Evolutionary conservation across 2,888 invertebrate genomes (phyloP), one percentile per base, ranked within the genome.

Genomic region (Priocnemis perturbator): DNA sequence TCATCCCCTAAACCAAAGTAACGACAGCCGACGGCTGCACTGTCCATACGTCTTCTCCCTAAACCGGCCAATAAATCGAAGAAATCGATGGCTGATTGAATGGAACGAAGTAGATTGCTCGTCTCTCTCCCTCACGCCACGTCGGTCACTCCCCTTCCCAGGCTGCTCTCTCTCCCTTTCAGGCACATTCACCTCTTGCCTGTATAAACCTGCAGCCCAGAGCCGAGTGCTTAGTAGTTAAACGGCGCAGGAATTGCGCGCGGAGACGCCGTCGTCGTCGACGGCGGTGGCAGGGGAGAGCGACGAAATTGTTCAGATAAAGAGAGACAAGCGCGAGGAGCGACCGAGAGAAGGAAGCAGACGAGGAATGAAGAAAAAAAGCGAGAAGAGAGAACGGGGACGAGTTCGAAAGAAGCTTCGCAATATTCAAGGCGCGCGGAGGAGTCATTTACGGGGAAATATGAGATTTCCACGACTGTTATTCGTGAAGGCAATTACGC

Each of bases 1-100:
- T 80, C 79, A 81, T 80, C 82, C 74, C 78, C 76, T 75, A 74
- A 81, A 77, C 77, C 74, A 77, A 77, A 80, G 77, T 77, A 80
- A 79, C 81, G 82, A 81, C 80, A 81, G 81, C 74, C 74, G 77
- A 77, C 74, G 73, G 70, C 70, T 74, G 68, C 68, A 78, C 58
- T 73, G 76, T 77, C 83, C 77, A 82, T 83, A 77, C 78, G 79
- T 84, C 79, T 78, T 80, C 77, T 71, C 74, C 79, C 77, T 75
- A 75, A 77, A 70, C 74, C 73, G 76, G 76, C 79, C 81, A 81
- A 85, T 85, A 83, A 84, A 85, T 85, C 81, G 81, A 82, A 84
- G 84, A 83, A 85, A 85, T 85, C 83, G 85, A 85, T 82, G 76
- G 84, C 81, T 85, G 84, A 85, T 85, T 85, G 85, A 85, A 85